phyloP scores from a whole-genome alignment of 2,797 vertebrate species.

The Iguana delicatissima region DNA sequence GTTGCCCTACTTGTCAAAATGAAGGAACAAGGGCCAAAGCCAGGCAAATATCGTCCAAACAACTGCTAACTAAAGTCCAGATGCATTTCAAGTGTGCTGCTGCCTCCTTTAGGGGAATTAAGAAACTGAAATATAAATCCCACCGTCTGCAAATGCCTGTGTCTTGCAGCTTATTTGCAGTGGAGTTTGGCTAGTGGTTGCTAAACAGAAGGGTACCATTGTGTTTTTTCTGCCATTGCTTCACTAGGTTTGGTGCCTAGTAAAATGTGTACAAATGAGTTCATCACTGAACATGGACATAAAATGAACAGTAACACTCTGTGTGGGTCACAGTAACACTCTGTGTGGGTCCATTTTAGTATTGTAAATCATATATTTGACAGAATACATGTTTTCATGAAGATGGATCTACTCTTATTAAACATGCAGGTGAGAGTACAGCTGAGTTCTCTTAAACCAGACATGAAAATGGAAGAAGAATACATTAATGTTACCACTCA shows the following conservation, averaged over 20 bases:
- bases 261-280: slow-evolving; percentile 6
- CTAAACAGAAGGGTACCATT: neutral
- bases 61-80: slow-evolving; percentile 5
- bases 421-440: neutral
- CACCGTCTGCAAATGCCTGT: neutral
- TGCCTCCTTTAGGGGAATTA: neutral
- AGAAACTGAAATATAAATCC: slow-evolving; percentile 19
- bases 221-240: neutral
- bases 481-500: neutral
- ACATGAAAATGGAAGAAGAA: neutral
- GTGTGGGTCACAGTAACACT: neutral
- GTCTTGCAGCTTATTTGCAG: neutral
- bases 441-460: neutral
- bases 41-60: neutral
- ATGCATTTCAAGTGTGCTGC: neutral
- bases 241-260: slow-evolving; percentile 15
- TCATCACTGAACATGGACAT: slow-evolving; percentile 7
- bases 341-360: neutral
- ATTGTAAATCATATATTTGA: neutral
- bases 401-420: slow-evolving; percentile 1
- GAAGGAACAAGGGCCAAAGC: slow-evolving; percentile 4
- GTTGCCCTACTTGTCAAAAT: slow-evolving; percentile 51
- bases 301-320: neutral
- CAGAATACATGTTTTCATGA: slow-evolving; percentile 14
- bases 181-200: slow-evolving; percentile 22